phyloP scores from a whole-genome alignment of 2,797 vertebrate species.

The Eptatretus atami region DNA sequence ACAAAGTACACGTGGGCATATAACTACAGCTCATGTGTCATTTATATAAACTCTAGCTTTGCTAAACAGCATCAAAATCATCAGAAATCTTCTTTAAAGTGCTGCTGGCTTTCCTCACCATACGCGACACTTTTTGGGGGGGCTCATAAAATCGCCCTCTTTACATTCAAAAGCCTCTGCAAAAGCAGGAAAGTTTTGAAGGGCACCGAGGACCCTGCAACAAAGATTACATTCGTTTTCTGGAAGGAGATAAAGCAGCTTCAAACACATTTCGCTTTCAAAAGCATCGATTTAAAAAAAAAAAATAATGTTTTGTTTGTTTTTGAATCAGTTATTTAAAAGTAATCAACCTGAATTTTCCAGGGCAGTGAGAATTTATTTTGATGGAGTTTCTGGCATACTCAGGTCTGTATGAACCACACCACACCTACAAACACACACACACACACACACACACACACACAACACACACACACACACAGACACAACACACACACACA shows the following conservation, averaged over 20 bases:
- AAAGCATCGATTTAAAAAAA: neutral
- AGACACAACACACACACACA: neutral
- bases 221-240: slow-evolving; percentile 2
- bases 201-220: slow-evolving; percentile 50
- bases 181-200: slow-evolving; percentile 75
- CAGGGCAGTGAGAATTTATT: slow-evolving; percentile 69
- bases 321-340: neutral
- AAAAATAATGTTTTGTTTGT: neutral
- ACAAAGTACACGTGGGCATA: too few relatives aligned
- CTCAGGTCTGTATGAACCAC: slow-evolving; percentile 69
- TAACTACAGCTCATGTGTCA: too few relatives aligned
- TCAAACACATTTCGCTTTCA: neutral
- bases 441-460: neutral
- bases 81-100: too few relatives aligned
- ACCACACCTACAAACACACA: slow-evolving; percentile 44
- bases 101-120: slow-evolving; percentile 20
- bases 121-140: slow-evolving; percentile 38
- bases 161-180: slow-evolving; percentile 51
- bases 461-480: slow-evolving; percentile 37
- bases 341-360: slow-evolving; percentile 45
- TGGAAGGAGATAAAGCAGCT: neutral
- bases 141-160: slow-evolving; percentile 40
- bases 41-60: too few relatives aligned
- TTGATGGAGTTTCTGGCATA: slow-evolving; percentile 73
- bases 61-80: too few relatives aligned